phyloP scores from a whole-genome alignment of 1,140 invertebrate genomes.

The Portunus trituberculatus region DNA sequence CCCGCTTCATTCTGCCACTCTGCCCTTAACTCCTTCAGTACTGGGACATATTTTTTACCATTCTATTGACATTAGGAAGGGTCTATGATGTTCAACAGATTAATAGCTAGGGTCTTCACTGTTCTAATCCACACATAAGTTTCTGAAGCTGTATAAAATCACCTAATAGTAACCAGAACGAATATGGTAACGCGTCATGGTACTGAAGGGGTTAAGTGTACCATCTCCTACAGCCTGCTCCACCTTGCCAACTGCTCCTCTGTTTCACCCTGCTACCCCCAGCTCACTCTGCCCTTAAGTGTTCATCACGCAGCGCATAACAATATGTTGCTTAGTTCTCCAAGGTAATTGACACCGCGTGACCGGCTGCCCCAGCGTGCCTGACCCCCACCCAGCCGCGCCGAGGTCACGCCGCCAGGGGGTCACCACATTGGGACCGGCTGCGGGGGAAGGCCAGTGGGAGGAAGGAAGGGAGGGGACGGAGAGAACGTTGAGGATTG shows the following conservation, averaged over 20 bases:
- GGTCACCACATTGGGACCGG: not conserved
- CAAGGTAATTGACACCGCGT: conserved; percentile 39
- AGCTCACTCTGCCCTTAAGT: not conserved
- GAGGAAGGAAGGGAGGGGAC: not conserved
- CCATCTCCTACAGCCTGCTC: not conserved
- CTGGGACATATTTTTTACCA: too few relatives aligned
- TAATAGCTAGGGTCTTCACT: too few relatives aligned
- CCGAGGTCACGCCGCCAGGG: conserved; percentile 10
- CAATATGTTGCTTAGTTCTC: conserved; percentile 37
- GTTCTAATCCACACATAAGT: too few relatives aligned
- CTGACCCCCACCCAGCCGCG: not conserved
- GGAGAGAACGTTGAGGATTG: not conserved
- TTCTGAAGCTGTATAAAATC: too few relatives aligned
- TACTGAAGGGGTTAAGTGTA: too few relatives aligned
- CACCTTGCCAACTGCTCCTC: not conserved
- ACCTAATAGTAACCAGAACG: too few relatives aligned
- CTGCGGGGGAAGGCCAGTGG: not conserved
- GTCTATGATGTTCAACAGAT: too few relatives aligned
- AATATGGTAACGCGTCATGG: too few relatives aligned
- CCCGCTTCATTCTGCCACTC: too few relatives aligned
- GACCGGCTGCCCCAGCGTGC: conserved; percentile 26
- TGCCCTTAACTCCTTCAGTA: too few relatives aligned
- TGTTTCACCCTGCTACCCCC: not conserved
- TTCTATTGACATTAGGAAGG: too few relatives aligned
- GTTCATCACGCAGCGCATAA: conserved; percentile 30